Percentiles rank a stretch among this genome's conserved stretches.
Conservation (phyloP, 2,113 vertebrate species). For the Brachyistius frenatus region DNA sequence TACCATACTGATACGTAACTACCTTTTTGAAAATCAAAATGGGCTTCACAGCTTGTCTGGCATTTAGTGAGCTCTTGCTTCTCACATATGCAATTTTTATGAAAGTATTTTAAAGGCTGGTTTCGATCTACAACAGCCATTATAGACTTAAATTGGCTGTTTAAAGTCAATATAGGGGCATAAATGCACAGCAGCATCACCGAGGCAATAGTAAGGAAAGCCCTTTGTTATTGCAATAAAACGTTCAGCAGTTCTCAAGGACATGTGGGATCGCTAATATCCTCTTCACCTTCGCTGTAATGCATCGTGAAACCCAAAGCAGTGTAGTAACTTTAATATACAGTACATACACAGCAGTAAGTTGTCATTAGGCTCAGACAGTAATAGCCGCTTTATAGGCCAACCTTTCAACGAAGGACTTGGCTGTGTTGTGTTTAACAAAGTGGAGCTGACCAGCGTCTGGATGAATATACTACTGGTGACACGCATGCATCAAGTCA, state of each 20-base stretch:
- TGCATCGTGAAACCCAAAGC: slow-evolving; percentile 1
- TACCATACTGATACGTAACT: neutral
- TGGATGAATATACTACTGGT: no score
- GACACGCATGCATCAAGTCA: no score
- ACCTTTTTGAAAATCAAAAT: neutral
- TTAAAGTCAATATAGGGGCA: slow-evolving; percentile 1
- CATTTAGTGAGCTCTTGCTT: neutral
- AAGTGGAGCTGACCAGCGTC: no score
- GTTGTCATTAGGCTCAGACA: neutral
- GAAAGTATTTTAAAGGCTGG: neutral
- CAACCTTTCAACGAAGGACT: neutral
- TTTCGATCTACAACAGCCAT: neutral
- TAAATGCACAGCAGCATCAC: slow-evolving; percentile 4
- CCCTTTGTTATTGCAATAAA: slow-evolving; percentile 16
- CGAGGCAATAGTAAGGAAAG: neutral
- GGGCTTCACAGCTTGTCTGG: neutral
- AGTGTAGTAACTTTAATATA: neutral
- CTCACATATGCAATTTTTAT: neutral
- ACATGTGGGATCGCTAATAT: neutral
- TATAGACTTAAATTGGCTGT: neutral
- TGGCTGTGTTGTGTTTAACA: no score
- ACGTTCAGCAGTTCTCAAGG: slow-evolving; percentile 2
- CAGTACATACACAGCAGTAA: neutral
- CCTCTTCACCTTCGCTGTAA: neutral
- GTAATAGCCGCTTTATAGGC: neutral